phyloP scores from a whole-genome alignment of 2,113 vertebrate species.

The Tychaedon coryphoeus region DNA sequence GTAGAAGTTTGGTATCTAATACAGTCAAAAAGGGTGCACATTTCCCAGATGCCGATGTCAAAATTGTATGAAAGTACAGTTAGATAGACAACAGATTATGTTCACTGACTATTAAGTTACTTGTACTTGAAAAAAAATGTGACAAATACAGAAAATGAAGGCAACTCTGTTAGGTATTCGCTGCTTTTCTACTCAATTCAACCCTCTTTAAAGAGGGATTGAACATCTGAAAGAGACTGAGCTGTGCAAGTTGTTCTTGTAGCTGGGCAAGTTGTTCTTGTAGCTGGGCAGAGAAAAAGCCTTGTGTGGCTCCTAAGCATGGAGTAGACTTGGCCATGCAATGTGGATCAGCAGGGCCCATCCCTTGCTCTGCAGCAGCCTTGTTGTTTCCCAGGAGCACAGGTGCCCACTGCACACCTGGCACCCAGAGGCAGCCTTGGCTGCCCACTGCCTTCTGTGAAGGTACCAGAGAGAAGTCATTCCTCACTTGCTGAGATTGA shows the following conservation, averaged over 20 bases:
- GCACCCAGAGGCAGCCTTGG: not conserved
- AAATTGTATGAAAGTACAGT: not conserved
- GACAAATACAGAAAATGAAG: not conserved
- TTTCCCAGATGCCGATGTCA: not conserved
- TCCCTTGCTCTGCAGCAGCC: not conserved
- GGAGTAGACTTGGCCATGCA: not conserved
- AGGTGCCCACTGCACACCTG: fast-evolving
- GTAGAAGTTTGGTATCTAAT: not conserved
- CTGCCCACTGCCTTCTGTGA: fast-evolving
- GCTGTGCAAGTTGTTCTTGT: not conserved
- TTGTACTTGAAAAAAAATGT: not conserved
- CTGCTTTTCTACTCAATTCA: not conserved
- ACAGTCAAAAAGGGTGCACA: not conserved
- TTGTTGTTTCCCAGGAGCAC: not conserved
- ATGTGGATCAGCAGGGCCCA: not conserved
- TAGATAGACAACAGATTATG: not conserved
- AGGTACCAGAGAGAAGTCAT: not conserved
- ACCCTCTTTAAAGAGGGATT: fast-evolving
- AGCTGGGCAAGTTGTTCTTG: not conserved
- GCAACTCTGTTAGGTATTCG: not conserved
- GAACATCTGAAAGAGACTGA: not conserved
- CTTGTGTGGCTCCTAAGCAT: fast-evolving
- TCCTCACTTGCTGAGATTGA: not conserved
- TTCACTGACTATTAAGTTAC: not conserved
- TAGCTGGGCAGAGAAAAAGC: not conserved